Evolutionary conservation across 2,797 vertebrate species (phyloP), one percentile per base, ranked within the genome.

Genomic region (Catostomus latipinnis): DNA sequence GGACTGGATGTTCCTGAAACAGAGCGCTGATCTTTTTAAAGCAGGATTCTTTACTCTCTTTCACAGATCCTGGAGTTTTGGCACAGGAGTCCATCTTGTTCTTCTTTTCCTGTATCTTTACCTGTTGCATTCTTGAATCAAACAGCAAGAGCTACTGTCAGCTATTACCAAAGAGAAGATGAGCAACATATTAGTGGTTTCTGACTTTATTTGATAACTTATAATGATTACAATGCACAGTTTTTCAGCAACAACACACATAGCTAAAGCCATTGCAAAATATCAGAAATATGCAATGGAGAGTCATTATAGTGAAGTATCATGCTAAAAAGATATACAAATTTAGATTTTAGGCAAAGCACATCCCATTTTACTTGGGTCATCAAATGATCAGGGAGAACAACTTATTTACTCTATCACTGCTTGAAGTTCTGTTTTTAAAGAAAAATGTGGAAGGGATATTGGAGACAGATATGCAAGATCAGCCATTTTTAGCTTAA

Each of bases 91-190:
- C 83, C 80, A 77, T 80, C 22, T 53, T 85, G 76, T 79, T 56
- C 43, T 57, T 78, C 57, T 81, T 58, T 82, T 80, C 79, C 56
- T 54, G 52, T 75, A 76, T 74, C 65, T 71, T 69, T 82, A 57
- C 66, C 74, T 10, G 14, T 80, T 46, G 62, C 76, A 46, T 70
- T 63, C 52, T 71, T 80, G 53, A 78, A 65, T 71, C 11, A 18
- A 83, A 78, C 76, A 73, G 53, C 34, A 81, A 76, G 72, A 77
- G 78, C 76, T 73, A 71, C 81, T 88, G 66, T 81, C 82, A 90
- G 90, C 90, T 88, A 78, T 90, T 84, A 94, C 93, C 91, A 94
- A 94, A 88, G 92, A 93, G 72, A 81, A 80, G 63, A 80, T 74
- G 79, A 69, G 62, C 75, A 73, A 76, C 78, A 48, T 74, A 52